phyloP scores from a whole-genome alignment of 2,113 vertebrate species.

The Furnarius figulus region DNA sequence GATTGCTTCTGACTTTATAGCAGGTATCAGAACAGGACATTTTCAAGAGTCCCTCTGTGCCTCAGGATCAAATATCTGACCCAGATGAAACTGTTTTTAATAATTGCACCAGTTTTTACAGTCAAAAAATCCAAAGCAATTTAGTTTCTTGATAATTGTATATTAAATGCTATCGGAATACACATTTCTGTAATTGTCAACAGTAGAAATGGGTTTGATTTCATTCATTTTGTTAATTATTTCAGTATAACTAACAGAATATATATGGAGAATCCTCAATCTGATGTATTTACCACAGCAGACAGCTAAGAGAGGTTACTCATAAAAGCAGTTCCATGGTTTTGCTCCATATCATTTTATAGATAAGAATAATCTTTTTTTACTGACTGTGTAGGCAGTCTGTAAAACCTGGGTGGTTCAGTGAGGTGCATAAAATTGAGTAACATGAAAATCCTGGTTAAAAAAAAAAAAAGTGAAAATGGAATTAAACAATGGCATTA shows the following conservation, averaged over 20 bases:
- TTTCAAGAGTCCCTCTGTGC: not conserved
- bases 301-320: not conserved
- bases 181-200: not conserved
- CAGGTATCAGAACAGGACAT: accelerated
- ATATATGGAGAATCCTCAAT: not conserved
- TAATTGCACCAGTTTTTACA: not conserved
- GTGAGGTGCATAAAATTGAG: not conserved
- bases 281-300: not conserved
- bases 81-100: not conserved
- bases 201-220: not conserved
- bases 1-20: not conserved
- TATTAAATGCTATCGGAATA: not conserved
- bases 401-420: not conserved
- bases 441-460: not conserved
- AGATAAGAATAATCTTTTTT: not conserved
- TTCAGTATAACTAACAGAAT: not conserved
- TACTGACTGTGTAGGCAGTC: not conserved
- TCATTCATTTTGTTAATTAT: not conserved
- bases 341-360: not conserved
- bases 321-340: not conserved
- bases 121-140: not conserved
- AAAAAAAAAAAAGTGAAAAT: not conserved
- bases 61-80: not conserved
- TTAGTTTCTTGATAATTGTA: not conserved
- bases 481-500: not conserved